Base-by-base conservation (phyloP, 2,797 vertebrate genomes). In the Rallus crepitans region DNA sequence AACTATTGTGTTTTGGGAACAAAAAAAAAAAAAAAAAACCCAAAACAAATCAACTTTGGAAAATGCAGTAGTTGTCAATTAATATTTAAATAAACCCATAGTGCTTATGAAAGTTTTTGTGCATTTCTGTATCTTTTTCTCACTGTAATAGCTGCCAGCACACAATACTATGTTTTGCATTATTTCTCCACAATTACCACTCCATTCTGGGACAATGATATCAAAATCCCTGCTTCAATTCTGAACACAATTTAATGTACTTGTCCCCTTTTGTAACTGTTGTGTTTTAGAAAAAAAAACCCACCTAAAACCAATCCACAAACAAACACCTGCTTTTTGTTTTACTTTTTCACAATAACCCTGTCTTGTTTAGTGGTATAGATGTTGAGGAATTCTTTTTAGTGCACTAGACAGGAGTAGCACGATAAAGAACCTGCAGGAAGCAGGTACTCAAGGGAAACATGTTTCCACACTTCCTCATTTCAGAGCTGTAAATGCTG, bases 241-340 rank as follows among this genome's bases (percentile, higher is more conserved):
- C 64, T 88, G 53, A 69, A 55, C 15, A 65, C 11, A 56, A 10
- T 81, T 86, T 77, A 64, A 47, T 33, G 11, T 45, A 45, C 31
- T 64, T 72, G 19, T 68, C 25, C 20, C 12, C 11, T 60, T 72
- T 63, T 50, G 19, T 68, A 21, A 35, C 7, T 27, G 11, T 8
- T 24, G 3, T 45, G 3, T 52, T 85, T 76, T 15, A 75, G 33
- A 12, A 68, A 20, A 17, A 47, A 33, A 53, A 23, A 33, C 37
- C 1, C 15, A 19, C 8, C 42, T 18, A 45, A 42, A 18, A 18
- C 40, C 40, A 53, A 53, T 28, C 50, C 15, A 28, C 27, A 52
- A 50, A 27, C 48, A 15, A 52, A 25, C 20, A 40, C 0, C 7
- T 11, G 1, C 1, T 57, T 76, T 64, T 68, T 1, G 1, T 30